Evolutionary conservation across 2,797 vertebrate species (phyloP), one percentile per base, ranked within the genome.

Genomic region (Adrianichthys oophorus): DNA sequence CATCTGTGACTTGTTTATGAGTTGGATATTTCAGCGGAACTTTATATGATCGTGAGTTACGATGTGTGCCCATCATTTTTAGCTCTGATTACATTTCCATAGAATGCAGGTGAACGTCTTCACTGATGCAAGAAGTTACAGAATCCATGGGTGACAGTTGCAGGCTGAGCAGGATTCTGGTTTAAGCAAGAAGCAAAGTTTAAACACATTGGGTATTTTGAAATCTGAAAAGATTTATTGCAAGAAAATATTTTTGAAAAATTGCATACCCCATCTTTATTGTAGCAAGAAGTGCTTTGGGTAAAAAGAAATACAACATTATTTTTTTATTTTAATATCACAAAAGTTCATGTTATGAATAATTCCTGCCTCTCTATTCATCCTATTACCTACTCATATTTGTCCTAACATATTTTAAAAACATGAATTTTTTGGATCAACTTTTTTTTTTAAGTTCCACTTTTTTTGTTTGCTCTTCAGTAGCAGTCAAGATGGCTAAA

Each of bases 1-100:
- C 32, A 62, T 68, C 67, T 66, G 63, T 79, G 80, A 80, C 73
- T 79, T 83, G 79, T 89, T 82, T 76, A 77, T 59, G 65, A 80
- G 65, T 72, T 66, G 84, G 70, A 80, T 72, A 78, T 77, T 74
- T 71, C 67, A 61, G 65, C 81, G 72, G 65, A 79, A 75, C 71
- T 84, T 62, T 65, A 78, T 73, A 32, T 32, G 32, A 32, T 2
- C 2, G 32, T 32, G 10, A 32, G 32, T 32, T 32, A 32, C 32
- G 2, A 32, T 70, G 65, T 68, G 59, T 71, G 76, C 70, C 70
- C 83, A 70, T 64, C 76, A 83, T 67, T 81, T 81, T 79, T 82
- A 83, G 76, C 79, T 51, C 55, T 1, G 45, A 56, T 61, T 66
- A 62, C 59, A 62, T 68, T 53, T 76, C 32, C 62, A 55, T 55